Base-by-base conservation (phyloP, 2,888 invertebrate genomes). In the Aphrophora alni region DNA sequence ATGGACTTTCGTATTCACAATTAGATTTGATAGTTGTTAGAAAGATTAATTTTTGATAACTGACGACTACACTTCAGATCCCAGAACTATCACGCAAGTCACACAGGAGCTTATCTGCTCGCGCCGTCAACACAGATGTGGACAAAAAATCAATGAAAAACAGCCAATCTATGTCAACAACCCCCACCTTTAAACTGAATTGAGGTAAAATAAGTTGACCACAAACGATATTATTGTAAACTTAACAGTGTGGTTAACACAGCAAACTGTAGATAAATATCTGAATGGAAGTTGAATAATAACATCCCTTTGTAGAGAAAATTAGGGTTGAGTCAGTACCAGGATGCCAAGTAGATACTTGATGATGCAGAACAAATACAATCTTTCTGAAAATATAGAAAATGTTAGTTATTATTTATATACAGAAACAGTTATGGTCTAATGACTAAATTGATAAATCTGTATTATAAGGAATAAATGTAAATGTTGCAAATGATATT, bases 111-210 rank as follows among this genome's bases (percentile, higher is more conserved):
- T 72, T 78, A 59, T 78, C 78, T 14, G 78, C 38, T 24, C 78
- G 78, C 25, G 72, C 72, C 44, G 72, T 72, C 21, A 71, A 71
- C 27, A 51, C 21, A 26, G 78, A 78, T 21, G 21, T 28, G 17
- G 28, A 71, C 51, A 78, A 78, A 78, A 78, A 72, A 73, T 72
- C 78, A 8, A 33, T 78, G 28, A 51, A 51, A 71, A 72, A 12
- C 21, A 73, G 71, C 38, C 72, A 78, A 78, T 78, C 78, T 27
- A 78, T 78, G 72, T 38, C 72, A 51, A 72, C 78, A 21, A 27
- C 78, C 59, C 78, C 78, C 71, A 51, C 78, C 71, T 72, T 78
- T 44, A 78, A 78, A 33, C 72, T 78, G 72, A 78, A 78, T 28
- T 78, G 78, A 78, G 78, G 78, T 78, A 78, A 78, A 51, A 59